These are phyloP conservation scores for Globicephala melas DNA, from an alignment of 2,113 vertebrate species.

Conservation along the genomic window DNA sequence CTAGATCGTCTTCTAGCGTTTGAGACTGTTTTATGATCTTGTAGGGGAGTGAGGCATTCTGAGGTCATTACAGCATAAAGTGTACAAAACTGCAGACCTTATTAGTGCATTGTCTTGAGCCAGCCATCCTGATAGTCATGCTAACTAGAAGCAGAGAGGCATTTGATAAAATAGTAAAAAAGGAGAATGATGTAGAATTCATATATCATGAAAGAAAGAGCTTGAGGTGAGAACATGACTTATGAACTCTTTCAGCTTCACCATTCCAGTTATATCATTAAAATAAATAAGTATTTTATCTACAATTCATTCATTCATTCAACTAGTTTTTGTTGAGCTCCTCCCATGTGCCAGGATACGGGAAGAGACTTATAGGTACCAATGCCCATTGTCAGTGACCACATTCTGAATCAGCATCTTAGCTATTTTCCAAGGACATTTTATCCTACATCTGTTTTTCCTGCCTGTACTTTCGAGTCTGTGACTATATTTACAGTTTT, in stretches of 20 bases:
- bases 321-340: neutral
- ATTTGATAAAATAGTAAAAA: neutral
- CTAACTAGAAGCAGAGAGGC: neutral
- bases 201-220: neutral
- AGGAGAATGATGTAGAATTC: neutral
- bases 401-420: neutral
- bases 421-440: conserved; percentile 40
- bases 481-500: conserved; percentile 50
- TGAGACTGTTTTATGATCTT: neutral
- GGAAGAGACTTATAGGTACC: neutral
- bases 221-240: neutral
- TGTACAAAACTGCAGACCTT: neutral
- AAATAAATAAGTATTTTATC: neutral
- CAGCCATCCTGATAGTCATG: neutral
- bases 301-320: neutral
- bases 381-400: neutral
- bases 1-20: neutral
- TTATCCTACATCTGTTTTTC: neutral
- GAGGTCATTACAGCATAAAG: neutral
- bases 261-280: neutral
- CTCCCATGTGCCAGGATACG: neutral
- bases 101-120: neutral
- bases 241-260: neutral
- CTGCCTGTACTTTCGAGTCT: conserved; percentile 9
- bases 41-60: neutral